These are phyloP conservation scores for Schrankia costaestrigalis DNA, from an alignment of 2,888 invertebrate species.

Conservation along the genomic window DNA sequence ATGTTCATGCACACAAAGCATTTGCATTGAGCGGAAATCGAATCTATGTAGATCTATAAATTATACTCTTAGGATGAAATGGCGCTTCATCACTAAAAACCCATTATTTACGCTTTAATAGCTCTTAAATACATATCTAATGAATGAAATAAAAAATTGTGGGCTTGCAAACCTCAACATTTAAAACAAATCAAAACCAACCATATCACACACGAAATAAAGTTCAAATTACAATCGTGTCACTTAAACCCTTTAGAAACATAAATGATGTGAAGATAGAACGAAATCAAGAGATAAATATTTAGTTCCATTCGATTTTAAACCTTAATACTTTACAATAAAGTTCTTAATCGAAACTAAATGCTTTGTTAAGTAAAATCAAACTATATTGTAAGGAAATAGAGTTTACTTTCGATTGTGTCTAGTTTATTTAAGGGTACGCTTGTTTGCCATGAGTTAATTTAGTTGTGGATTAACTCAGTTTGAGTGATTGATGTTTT, in stretches of 20 bases:
- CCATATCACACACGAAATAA: slow-evolving; percentile 21
- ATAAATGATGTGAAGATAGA: slow-evolving; percentile 62
- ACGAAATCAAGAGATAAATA: slow-evolving; percentile 61
- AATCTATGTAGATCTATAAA: too few species aligned
- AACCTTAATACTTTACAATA: slow-evolving; percentile 36
- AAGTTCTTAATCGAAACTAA: slow-evolving; percentile 30
- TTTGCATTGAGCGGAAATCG: too few species aligned
- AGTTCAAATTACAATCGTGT: slow-evolving; percentile 21
- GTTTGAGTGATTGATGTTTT: slow-evolving; percentile 76
- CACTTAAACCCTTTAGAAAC: slow-evolving; percentile 37
- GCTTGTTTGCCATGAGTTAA: slow-evolving; percentile 66
- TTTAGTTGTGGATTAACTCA: slow-evolving; percentile 76
- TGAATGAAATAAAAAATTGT: slow-evolving; percentile 51
- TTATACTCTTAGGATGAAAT: too few species aligned
- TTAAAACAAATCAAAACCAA: slow-evolving; percentile 18
- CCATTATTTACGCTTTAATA: slow-evolving; percentile 51
- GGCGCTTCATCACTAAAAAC: too few species aligned
- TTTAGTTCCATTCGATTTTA: slow-evolving; percentile 41
- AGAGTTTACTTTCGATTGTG: slow-evolving; percentile 42
- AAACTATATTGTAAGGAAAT: slow-evolving; percentile 25
- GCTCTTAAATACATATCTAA: slow-evolving; percentile 57
- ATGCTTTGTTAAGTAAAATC: slow-evolving; percentile 24
- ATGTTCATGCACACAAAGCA: too few species aligned
- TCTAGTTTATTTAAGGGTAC: slow-evolving; percentile 47
- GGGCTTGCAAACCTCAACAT: slow-evolving; percentile 26